These are phyloP conservation scores for Aythya baeri DNA, from an alignment of 2,113 vertebrate genomes.

Conservation along the genomic window DNA sequence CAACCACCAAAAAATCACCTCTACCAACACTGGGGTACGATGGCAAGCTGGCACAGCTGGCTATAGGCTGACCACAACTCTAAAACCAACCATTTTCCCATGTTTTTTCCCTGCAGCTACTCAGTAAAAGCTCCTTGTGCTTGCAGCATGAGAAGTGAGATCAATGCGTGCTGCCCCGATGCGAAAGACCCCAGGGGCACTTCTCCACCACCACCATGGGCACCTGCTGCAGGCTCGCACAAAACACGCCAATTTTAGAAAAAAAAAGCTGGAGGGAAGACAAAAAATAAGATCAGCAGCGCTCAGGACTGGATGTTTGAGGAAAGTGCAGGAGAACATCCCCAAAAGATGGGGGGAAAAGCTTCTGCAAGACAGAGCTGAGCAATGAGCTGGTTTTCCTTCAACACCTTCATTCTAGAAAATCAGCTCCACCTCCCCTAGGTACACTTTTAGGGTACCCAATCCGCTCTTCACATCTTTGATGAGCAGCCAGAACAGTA, in stretches of 20 bases:
- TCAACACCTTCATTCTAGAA: not conserved
- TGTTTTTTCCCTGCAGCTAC: not conserved
- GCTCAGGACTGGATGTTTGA: not conserved
- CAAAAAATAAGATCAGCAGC: not conserved
- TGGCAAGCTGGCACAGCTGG: not conserved
- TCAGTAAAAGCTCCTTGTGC: not conserved
- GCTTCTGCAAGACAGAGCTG: not conserved
- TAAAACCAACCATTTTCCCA: not conserved
- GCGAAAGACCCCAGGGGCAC: not conserved
- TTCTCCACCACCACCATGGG: not conserved
- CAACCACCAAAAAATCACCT: not conserved
- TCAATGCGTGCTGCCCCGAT: not conserved
- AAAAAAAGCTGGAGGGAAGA: not conserved
- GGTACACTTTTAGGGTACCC: not conserved
- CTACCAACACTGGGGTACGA: fast-evolving
- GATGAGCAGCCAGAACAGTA: not conserved
- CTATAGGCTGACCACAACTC: no score
- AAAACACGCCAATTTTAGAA: not conserved
- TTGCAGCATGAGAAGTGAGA: not conserved
- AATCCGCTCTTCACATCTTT: not conserved
- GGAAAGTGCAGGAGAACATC: not conserved
- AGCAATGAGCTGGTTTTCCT: not conserved
- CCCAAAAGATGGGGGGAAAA: not conserved
- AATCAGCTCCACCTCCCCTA: not conserved
- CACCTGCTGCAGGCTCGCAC: not conserved